A percentile compares a stretch with the other conserved stretches of the same genome.
Conservation (phyloP, 2,888 invertebrate species). For the Pantelozetes paolii region DNA sequence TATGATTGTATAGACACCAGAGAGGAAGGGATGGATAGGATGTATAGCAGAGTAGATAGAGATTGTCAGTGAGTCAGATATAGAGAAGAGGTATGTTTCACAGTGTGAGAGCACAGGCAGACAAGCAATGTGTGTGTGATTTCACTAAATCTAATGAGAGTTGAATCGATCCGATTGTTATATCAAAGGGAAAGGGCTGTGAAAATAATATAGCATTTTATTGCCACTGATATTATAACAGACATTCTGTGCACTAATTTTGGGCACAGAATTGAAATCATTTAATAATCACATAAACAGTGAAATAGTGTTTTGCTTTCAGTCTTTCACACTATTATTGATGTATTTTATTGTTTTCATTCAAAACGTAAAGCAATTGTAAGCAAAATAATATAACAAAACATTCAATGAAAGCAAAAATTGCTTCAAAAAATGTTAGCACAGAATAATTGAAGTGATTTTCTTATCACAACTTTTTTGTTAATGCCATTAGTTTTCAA, state of each 20-base stretch:
- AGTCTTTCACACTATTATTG: not conserved
- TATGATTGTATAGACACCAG: not conserved
- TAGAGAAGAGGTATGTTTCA: not conserved
- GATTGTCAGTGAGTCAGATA: not conserved
- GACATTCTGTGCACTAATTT: not conserved
- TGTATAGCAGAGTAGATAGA: not conserved
- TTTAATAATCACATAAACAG: not conserved
- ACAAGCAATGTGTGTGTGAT: not conserved
- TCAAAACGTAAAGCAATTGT: too few relatives aligned
- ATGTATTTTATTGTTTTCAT: too few relatives aligned
- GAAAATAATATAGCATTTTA: constrained; percentile 11
- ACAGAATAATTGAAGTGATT: not conserved
- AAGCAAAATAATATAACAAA: too few relatives aligned
- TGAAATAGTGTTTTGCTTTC: not conserved
- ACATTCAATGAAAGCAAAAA: too few relatives aligned
- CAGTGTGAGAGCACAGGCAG: constrained; percentile 5
- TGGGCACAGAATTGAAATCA: not conserved
- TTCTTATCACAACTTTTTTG: not conserved
- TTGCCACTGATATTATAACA: constrained; percentile 4
- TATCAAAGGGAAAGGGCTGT: not conserved
- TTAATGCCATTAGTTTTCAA: not conserved
- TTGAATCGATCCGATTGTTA: constrained; percentile 33
- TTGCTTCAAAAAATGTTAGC: too few relatives aligned
- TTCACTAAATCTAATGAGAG: constrained; percentile 25
- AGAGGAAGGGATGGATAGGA: not conserved